Conservation (phyloP, 2,113 vertebrate species). For the Psephotus haematonotus region DNA sequence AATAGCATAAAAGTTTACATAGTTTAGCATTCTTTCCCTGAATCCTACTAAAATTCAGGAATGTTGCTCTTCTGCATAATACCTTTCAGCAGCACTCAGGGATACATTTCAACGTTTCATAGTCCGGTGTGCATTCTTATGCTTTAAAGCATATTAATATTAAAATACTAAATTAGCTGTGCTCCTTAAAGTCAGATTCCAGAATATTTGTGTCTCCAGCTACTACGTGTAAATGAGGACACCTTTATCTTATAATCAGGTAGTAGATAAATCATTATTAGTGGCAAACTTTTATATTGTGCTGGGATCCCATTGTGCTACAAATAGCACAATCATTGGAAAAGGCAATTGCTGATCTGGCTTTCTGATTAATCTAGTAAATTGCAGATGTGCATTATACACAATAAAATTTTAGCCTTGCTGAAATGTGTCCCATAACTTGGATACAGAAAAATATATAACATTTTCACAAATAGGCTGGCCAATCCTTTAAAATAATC, state of each 20-base stretch:
- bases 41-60: neutral
- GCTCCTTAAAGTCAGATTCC: neutral
- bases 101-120: neutral
- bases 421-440: neutral
- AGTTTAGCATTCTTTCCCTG: neutral
- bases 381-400: neutral
- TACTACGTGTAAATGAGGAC: neutral
- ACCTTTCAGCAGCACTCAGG: constrained; percentile 5
- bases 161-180: neutral
- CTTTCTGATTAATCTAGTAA: constrained; percentile 1
- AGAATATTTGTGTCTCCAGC: neutral
- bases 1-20: neutral
- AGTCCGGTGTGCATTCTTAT: neutral
- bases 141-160: neutral
- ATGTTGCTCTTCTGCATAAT: neutral
- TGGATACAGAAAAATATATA: neutral
- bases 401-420: neutral
- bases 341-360: neutral
- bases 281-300: neutral
- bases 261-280: neutral
- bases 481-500: neutral
- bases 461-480: neutral
- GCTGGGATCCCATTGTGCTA: neutral
- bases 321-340: neutral
- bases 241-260: neutral